Evolutionary conservation across 2,888 invertebrate genomes (phyloP).

Genomic region (Apomyelois bistriatella): DNA sequence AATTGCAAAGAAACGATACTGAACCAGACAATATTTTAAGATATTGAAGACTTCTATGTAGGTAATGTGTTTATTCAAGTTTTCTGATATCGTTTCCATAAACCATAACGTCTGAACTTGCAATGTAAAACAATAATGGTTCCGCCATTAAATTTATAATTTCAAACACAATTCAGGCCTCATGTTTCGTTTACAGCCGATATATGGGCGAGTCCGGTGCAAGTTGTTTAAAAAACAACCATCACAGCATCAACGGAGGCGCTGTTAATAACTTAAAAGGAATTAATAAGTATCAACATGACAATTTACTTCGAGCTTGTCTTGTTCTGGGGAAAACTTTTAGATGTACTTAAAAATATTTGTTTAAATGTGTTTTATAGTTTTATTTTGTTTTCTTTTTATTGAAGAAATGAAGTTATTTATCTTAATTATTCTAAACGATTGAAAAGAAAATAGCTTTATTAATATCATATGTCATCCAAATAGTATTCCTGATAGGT

Average conservation of each 20-base stretch:
- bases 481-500: too few species aligned
- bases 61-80: neutral
- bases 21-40: too few species aligned
- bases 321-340: neutral
- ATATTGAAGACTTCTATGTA: too few species aligned
- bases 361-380: too few species aligned
- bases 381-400: too few species aligned
- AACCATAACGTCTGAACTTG: constrained; percentile 7
- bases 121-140: constrained; percentile 5
- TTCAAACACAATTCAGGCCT: constrained; percentile 20
- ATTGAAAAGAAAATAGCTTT: too few species aligned
- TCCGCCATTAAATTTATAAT: neutral
- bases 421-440: too few species aligned
- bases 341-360: too few species aligned
- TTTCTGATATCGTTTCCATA: neutral
- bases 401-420: too few species aligned
- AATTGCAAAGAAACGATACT: too few species aligned
- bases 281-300: constrained; percentile 44
- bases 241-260: constrained; percentile 65
- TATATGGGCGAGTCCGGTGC: neutral
- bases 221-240: constrained; percentile 54
- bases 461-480: too few species aligned
- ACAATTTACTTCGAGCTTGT: constrained; percentile 12
- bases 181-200: constrained; percentile 29
- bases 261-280: constrained; percentile 49